These are phyloP conservation scores for Speoplatyrhinus poulsoni DNA, from an alignment of 2,113 vertebrate species.

Conservation along the genomic window DNA sequence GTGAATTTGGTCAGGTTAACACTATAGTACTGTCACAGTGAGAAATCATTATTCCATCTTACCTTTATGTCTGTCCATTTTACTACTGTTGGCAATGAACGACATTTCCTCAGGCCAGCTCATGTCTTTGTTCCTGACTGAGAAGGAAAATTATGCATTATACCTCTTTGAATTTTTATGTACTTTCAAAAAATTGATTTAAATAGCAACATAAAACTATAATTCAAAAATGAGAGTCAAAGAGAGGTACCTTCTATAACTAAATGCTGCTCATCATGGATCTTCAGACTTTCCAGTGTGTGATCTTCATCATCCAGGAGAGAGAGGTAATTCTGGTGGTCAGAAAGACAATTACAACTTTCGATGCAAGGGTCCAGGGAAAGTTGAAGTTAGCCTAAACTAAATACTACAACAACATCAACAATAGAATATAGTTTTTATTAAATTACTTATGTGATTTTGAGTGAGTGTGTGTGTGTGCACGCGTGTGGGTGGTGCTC, in stretches of 20 bases:
- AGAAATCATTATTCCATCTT: slow-evolving; percentile 4
- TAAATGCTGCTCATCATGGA: slow-evolving; percentile 95
- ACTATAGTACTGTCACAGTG: no score
- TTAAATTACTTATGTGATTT: no score
- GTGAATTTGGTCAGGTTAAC: no score
- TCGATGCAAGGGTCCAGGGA: no score
- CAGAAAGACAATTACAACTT: background rate
- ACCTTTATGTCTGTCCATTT: slow-evolving; percentile 99
- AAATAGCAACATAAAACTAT: background rate
- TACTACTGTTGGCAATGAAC: slow-evolving; percentile 98
- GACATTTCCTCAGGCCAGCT: slow-evolving; percentile 99
- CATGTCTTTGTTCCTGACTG: slow-evolving; percentile 99
- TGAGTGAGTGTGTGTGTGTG: no score
- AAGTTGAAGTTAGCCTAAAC: no score
- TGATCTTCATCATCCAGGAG: slow-evolving; percentile 98
- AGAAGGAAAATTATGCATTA: slow-evolving; percentile 43
- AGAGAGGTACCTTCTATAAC: slow-evolving; percentile 90
- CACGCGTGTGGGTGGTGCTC: no score
- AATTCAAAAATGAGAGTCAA: background rate
- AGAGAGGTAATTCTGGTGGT: slow-evolving; percentile 90
- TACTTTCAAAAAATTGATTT: background rate
- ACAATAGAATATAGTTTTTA: no score
- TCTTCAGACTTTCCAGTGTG: slow-evolving; percentile 93
- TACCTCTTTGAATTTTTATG: background rate
- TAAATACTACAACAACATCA: no score